Conservation (phyloP, 2,113 vertebrate species). For the Anser cygnoides region DNA sequence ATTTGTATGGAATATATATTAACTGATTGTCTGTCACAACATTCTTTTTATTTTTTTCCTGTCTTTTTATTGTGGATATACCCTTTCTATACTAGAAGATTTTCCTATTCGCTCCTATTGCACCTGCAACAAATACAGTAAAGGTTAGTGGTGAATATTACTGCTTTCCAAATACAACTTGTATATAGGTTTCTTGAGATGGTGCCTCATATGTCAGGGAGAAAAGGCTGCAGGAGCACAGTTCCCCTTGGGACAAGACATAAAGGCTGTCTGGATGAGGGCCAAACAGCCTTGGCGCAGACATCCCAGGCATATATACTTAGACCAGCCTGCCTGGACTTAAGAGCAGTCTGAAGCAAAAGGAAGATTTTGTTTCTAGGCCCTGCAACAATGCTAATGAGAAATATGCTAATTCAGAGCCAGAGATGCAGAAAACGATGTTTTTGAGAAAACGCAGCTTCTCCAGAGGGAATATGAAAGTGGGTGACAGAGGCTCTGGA, state of each 20-base stretch:
- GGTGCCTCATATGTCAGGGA: neutral
- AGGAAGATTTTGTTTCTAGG: neutral
- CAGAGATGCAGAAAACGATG: neutral
- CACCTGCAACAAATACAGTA: neutral
- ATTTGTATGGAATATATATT: neutral
- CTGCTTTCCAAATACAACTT: neutral
- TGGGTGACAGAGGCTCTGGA: neutral
- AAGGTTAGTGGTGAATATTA: neutral
- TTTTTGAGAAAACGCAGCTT: neutral
- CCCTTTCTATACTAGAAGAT: neutral
- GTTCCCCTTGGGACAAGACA: neutral
- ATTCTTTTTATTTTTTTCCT: neutral
- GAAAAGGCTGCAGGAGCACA: neutral
- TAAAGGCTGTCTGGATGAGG: neutral
- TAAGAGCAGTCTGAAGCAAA: neutral
- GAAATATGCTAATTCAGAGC: neutral
- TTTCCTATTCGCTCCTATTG: neutral
- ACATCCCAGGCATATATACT: neutral
- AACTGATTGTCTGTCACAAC: neutral
- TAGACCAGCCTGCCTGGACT: neutral
- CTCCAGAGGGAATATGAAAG: neutral
- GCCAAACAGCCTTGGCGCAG: neutral
- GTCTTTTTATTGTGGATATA: neutral
- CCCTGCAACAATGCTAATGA: neutral
- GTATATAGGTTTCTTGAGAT: neutral